Conservation (phyloP, 2,888 invertebrate genomes). For the Volucella zonaria region DNA sequence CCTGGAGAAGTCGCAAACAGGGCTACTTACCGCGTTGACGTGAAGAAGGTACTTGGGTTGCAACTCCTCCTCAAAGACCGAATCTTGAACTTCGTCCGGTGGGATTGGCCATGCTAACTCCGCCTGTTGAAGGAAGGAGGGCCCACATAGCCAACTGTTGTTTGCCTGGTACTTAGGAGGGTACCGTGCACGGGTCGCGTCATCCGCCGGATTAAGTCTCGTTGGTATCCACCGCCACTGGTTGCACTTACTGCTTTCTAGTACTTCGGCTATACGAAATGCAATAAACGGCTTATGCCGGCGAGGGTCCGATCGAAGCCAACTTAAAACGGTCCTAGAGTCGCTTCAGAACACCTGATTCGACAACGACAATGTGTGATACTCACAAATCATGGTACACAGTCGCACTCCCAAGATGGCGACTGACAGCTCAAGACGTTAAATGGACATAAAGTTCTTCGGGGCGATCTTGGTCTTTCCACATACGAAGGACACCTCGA, state of each 20-base stretch:
- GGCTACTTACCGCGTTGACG: too few relatives aligned
- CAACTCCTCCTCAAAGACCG: too few relatives aligned
- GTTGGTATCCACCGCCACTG: constrained; percentile 75
- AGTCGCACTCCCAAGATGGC: constrained; percentile 31
- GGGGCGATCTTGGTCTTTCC: constrained; percentile 22
- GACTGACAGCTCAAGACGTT: constrained; percentile 13
- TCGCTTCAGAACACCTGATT: constrained; percentile 32
- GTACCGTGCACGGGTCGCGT: constrained; percentile 62
- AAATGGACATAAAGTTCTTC: neutral
- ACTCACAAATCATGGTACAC: neutral
- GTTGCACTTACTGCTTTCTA: constrained; percentile 48
- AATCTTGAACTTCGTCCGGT: too few relatives aligned
- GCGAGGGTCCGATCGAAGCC: constrained; percentile 27
- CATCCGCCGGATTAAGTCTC: constrained; percentile 74
- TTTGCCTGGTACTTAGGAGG: too few relatives aligned
- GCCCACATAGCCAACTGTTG: too few relatives aligned
- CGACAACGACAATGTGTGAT: neutral
- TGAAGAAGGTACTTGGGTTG: too few relatives aligned
- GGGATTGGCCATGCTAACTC: too few relatives aligned
- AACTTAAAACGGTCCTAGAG: constrained; percentile 38
- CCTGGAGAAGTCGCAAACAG: too few relatives aligned
- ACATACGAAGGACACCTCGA: neutral
- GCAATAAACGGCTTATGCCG: constrained; percentile 69
- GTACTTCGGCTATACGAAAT: constrained; percentile 74
- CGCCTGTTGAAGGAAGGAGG: too few relatives aligned